phyloP scores from a whole-genome alignment of 2,888 invertebrate species.

The Acrobasis suavella region DNA sequence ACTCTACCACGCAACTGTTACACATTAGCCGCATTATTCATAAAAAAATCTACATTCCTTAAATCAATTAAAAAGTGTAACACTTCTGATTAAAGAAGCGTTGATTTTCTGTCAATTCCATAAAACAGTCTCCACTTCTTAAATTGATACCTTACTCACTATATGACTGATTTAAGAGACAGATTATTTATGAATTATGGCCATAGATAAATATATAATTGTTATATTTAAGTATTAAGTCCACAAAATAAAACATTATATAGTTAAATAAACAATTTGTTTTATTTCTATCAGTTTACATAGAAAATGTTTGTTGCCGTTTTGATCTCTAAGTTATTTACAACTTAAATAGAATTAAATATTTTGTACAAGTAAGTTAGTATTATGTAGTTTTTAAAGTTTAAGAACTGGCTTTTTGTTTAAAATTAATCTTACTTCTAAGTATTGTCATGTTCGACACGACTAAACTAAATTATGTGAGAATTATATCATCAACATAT shows the following conservation, averaged over 20 bases:
- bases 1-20: no score
- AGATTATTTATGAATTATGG: not conserved
- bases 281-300: slow-evolving; percentile 16
- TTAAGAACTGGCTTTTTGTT: slow-evolving; percentile 15
- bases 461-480: slow-evolving; percentile 29
- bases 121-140: no score
- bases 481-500: not conserved
- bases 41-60: no score
- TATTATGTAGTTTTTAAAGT: slow-evolving; percentile 7
- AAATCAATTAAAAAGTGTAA: no score
- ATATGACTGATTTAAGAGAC: no score
- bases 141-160: no score
- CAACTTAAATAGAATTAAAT: not conserved
- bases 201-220: slow-evolving; percentile 3
- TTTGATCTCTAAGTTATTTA: not conserved
- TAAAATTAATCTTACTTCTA: slow-evolving; percentile 19
- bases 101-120: no score
- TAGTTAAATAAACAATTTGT: slow-evolving; percentile 16
- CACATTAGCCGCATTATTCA: no score
- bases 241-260: slow-evolving; percentile 18
- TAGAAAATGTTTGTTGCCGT: slow-evolving; percentile 9
- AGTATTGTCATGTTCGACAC: slow-evolving; percentile 51
- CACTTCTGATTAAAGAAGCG: no score
- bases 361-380: slow-evolving; percentile 10
- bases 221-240: slow-evolving; percentile 13